A percentile compares a stretch with the other conserved stretches of the same genome.
phyloP scores from a whole-genome alignment of 2,888 invertebrate species.

The Sinelater perroti region DNA sequence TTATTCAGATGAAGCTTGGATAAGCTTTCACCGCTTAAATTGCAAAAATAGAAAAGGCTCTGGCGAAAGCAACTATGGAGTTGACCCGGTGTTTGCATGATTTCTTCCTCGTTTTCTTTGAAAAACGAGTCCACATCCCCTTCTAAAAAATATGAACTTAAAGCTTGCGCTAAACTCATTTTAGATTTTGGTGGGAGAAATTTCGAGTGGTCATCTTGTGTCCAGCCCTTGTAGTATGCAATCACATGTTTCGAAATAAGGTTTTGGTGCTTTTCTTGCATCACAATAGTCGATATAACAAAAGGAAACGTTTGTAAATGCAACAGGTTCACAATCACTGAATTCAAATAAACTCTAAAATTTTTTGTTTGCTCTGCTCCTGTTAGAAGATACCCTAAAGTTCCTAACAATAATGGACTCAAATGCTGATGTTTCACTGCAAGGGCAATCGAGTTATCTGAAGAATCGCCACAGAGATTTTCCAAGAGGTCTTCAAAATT shows the following conservation, averaged over 20 bases:
- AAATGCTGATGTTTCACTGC: constrained; percentile 38
- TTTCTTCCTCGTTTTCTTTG: constrained; percentile 16
- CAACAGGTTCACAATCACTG: constrained; percentile 65
- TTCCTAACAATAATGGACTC: constrained; percentile 57
- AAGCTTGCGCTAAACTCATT: constrained; percentile 20
- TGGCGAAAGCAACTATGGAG: constrained; percentile 13
- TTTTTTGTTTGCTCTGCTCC: constrained; percentile 41
- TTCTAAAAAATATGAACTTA: constrained; percentile 45
- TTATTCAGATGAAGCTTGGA: constrained; percentile 41
- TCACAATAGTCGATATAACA: constrained; percentile 62
- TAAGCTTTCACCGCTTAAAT: constrained; percentile 19
- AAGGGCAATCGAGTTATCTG: constrained; percentile 35
- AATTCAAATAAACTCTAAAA: constrained; percentile 60
- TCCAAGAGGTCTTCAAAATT: constrained; percentile 54
- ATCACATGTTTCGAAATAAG: constrained; percentile 55
- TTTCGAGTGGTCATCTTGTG: background rate
- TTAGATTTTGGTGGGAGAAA: constrained; percentile 8
- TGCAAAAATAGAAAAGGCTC: constrained; percentile 26
- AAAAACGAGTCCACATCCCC: constrained; percentile 44
- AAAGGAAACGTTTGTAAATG: constrained; percentile 68
- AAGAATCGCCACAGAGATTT: constrained; percentile 57
- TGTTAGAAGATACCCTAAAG: constrained; percentile 54
- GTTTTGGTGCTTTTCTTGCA: constrained; percentile 59
- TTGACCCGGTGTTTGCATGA: background rate
- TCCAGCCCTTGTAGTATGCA: constrained; percentile 66